A percentile compares a stretch with the other conserved stretches of the same genome.
phyloP scores from a whole-genome alignment of 2,797 vertebrate genomes.

The Brotula barbata region DNA sequence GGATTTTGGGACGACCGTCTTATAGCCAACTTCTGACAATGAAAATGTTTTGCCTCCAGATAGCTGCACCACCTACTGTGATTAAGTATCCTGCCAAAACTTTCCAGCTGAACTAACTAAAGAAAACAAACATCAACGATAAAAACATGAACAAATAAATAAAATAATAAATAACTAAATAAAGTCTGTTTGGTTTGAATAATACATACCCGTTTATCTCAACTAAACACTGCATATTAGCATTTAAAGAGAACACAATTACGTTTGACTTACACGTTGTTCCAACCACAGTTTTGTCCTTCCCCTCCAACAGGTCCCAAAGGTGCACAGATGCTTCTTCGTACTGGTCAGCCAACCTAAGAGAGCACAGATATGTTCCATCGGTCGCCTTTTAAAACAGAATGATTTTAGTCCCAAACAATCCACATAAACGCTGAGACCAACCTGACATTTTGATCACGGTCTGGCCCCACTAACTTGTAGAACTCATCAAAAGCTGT shows the following conservation, averaged over 20 bases:
- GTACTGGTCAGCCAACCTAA: conserved; percentile 91
- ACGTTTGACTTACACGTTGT: conserved; percentile 89
- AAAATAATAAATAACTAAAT: no score
- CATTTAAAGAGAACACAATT: background rate
- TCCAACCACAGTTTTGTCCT: conserved; percentile 92
- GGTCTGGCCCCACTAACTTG: conserved; percentile 92
- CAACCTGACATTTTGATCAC: conserved; percentile 91
- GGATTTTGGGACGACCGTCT: conserved; percentile 26
- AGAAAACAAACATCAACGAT: conserved; percentile 37
- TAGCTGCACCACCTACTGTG: conserved; percentile 34
- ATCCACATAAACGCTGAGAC: conserved; percentile 4
- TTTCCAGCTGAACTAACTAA: conserved; percentile 46
- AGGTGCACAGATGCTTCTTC: conserved; percentile 93
- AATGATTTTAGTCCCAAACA: background rate
- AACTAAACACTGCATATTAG: background rate
- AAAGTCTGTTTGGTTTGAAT: conserved; percentile 18
- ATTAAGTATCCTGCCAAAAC: conserved; percentile 44
- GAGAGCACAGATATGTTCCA: conserved; percentile 3
- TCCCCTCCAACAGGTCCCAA: conserved; percentile 94
- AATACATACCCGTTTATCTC: background rate
- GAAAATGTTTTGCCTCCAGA: conserved; percentile 27
- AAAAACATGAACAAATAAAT: no score
- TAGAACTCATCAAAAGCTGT: conserved; percentile 92
- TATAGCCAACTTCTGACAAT: conserved; percentile 16
- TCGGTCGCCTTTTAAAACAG: background rate